A percentile compares a stretch with the other conserved stretches of the same genome.
These are phyloP conservation scores for Malurus cyaneus DNA, from an alignment of 2,113 vertebrate genomes.

Conservation along the genomic window DNA sequence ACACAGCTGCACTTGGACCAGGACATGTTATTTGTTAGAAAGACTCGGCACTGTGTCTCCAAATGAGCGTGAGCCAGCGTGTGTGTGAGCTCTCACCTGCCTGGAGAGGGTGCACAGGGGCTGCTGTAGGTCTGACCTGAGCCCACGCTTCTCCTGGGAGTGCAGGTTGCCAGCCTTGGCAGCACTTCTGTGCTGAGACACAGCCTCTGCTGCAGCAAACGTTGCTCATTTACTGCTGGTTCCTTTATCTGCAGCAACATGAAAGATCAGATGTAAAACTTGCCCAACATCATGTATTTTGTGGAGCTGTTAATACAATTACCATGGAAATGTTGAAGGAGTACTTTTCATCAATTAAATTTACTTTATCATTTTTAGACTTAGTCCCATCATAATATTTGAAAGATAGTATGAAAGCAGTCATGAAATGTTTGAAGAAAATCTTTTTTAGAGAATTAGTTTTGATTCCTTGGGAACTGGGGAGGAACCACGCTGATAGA, in stretches of 20 bases:
- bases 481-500: neutral
- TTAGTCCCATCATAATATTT: neutral
- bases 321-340: neutral
- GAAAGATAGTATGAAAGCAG: neutral
- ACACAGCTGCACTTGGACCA: neutral
- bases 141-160: accelerated
- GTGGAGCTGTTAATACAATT: neutral
- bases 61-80: accelerated
- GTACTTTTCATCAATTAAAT: neutral
- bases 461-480: neutral
- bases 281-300: neutral
- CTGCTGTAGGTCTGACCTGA: neutral
- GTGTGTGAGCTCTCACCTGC: neutral
- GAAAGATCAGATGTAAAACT: neutral
- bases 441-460: neutral
- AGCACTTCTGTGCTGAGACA: neutral
- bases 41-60: neutral
- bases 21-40: neutral
- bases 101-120: neutral
- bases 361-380: neutral
- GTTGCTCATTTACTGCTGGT: neutral
- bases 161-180: neutral
- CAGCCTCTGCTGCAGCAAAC: neutral
- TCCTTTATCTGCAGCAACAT: neutral
- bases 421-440: neutral